Evolutionary conservation across 2,888 invertebrate genomes (phyloP).

Genomic region (Oscheius onirici): DNA sequence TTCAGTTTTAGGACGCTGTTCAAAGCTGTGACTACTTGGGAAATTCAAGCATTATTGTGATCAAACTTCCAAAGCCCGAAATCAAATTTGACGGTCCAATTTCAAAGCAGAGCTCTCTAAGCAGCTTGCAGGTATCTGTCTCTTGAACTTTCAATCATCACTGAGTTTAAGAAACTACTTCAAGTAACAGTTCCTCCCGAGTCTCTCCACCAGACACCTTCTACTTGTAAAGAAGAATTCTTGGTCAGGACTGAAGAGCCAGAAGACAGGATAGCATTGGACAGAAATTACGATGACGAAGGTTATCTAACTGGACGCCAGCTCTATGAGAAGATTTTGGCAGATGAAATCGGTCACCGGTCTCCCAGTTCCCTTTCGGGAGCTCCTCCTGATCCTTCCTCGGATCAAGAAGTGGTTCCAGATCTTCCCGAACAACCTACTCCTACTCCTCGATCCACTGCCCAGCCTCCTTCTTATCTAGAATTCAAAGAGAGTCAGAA

Average conservation of each 20-base stretch:
- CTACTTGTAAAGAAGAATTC: neutral
- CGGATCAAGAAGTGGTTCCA: neutral
- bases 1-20: constrained; percentile 34
- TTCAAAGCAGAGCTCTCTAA: neutral
- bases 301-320: constrained; percentile 11
- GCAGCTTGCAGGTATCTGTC: neutral
- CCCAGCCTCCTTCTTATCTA: neutral
- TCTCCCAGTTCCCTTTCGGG: constrained; percentile 5
- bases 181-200: neutral
- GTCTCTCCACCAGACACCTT: neutral
- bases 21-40: constrained; percentile 51
- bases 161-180: neutral
- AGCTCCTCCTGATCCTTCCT: constrained; percentile 15
- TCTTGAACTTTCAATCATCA: no score
- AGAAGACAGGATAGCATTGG: neutral
- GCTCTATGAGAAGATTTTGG: constrained; percentile 29
- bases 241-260: neutral
- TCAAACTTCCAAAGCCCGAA: constrained; percentile 41
- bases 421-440: neutral
- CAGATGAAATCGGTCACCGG: constrained; percentile 21
- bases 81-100: constrained; percentile 34
- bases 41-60: constrained; percentile 45
- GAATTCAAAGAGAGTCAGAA: constrained; percentile 15
- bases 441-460: neutral
- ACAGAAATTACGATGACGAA: neutral